These are phyloP conservation scores for Epinephelus malabaricus DNA, from an alignment of 2,797 vertebrate genomes.

Conservation along the genomic window DNA sequence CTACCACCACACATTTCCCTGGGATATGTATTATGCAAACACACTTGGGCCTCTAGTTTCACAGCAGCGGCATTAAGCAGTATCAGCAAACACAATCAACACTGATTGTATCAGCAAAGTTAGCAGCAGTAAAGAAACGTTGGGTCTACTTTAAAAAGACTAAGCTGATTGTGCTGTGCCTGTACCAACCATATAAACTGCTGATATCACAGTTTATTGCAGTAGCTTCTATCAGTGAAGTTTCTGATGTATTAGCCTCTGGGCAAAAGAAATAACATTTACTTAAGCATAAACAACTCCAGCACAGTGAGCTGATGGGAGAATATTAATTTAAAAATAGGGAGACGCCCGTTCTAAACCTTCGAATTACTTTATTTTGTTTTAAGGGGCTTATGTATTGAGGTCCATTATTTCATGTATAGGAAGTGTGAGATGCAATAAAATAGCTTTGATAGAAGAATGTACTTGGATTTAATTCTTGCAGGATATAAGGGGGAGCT, in stretches of 20 bases:
- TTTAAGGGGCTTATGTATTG: too few relatives aligned
- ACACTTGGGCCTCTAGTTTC: neutral
- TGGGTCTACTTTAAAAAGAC: neutral
- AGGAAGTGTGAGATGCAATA: neutral
- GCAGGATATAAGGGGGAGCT: neutral
- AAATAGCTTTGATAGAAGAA: neutral
- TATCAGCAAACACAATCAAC: neutral
- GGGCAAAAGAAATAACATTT: neutral
- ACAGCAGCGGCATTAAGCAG: neutral
- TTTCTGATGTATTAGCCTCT: slow-evolving; percentile 2
- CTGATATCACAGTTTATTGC: neutral
- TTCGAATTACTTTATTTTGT: neutral
- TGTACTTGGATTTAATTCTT: neutral
- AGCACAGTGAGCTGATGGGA: neutral
- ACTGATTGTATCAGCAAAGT: neutral
- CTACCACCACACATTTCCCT: neutral
- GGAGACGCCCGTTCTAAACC: neutral
- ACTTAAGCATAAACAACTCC: neutral
- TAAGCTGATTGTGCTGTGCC: neutral
- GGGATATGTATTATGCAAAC: neutral
- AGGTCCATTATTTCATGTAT: neutral
- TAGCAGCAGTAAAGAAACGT: neutral
- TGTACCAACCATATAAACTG: neutral
- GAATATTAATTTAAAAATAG: neutral
- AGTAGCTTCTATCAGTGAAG: neutral